Conservation (phyloP, 2,797 vertebrate species). For the Margarornis squamiger region DNA sequence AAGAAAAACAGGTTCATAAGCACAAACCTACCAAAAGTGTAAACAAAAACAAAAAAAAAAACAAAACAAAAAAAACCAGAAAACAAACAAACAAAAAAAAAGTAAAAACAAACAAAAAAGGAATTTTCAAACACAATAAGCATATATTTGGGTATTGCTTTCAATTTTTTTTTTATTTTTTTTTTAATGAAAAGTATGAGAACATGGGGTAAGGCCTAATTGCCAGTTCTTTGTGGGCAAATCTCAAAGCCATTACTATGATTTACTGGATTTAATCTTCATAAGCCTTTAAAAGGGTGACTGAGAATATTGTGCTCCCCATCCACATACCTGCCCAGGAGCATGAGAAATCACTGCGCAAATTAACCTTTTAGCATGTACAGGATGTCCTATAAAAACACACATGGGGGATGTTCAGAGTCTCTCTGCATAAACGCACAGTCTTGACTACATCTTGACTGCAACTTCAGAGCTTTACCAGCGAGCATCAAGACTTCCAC, state of each 20-base stretch:
- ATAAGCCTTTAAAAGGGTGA: background rate
- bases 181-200: background rate
- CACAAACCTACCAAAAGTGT: background rate
- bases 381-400: background rate
- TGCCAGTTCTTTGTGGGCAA: background rate
- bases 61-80: background rate
- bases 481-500: fast-evolving
- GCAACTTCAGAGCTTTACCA: background rate
- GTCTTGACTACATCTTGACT: background rate
- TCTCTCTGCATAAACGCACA: background rate
- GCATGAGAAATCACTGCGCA: background rate
- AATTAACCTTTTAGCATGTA: background rate
- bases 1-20: background rate
- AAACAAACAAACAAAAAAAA: background rate
- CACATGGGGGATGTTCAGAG: background rate
- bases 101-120: background rate
- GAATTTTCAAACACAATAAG: background rate
- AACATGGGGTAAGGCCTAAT: background rate
- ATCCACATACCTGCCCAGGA: background rate
- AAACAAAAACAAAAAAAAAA: background rate
- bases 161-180: background rate
- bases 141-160: background rate
- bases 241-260: background rate
- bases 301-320: background rate
- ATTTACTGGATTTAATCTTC: background rate